phyloP scores from a whole-genome alignment of 2,113 vertebrate genomes.

The Apeltes quadracus region DNA sequence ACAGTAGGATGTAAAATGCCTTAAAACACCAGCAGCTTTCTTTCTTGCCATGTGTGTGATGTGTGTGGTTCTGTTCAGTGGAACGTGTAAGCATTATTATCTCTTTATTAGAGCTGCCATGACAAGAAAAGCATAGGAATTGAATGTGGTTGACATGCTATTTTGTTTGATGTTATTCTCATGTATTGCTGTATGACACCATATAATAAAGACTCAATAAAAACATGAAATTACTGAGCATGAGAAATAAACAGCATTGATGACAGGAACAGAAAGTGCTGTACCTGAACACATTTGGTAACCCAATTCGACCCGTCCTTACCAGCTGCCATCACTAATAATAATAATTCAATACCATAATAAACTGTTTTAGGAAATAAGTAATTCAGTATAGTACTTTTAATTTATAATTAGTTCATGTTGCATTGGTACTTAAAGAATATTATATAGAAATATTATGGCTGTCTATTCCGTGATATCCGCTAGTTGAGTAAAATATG shows the following conservation, averaged over 20 bases:
- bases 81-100: slow-evolving; percentile 56
- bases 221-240: slow-evolving; percentile 74
- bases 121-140: slow-evolving; percentile 64
- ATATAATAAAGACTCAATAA: slow-evolving; percentile 77
- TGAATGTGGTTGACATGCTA: slow-evolving; percentile 80
- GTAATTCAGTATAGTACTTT: neutral
- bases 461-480: neutral
- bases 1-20: slow-evolving; percentile 80
- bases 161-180: slow-evolving; percentile 66
- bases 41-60: slow-evolving; percentile 67
- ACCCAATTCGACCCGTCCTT: neutral
- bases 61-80: slow-evolving; percentile 68
- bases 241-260: too few relatives aligned
- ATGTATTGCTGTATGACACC: slow-evolving; percentile 77
- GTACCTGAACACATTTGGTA: too few relatives aligned
- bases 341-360: neutral
- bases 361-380: neutral
- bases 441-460: neutral
- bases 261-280: too few relatives aligned
- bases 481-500: neutral
- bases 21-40: slow-evolving; percentile 83
- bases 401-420: neutral
- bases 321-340: slow-evolving; percentile 1
- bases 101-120: slow-evolving; percentile 58
- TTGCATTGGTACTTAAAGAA: neutral